Conservation (phyloP, 2,888 invertebrate species). For the Chrysolina haemoptera region DNA sequence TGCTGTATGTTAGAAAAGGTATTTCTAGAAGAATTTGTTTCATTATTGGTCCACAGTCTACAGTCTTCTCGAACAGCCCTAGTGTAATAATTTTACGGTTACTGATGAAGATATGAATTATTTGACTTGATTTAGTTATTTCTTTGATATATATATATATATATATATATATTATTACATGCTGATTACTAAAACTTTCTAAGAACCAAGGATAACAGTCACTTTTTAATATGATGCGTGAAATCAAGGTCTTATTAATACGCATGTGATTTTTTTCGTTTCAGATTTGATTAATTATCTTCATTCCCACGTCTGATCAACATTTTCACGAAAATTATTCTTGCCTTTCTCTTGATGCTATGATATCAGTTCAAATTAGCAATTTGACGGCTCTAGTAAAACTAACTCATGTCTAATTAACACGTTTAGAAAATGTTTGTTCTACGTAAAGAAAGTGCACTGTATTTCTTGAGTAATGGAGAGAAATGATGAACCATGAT, state of each 20-base stretch:
- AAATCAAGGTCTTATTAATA: neutral
- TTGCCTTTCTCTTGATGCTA: conserved; percentile 2
- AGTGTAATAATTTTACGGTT: too few species aligned
- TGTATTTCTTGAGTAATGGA: neutral
- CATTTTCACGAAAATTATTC: neutral
- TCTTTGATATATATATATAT: neutral
- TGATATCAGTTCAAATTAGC: neutral
- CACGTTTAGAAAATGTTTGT: neutral
- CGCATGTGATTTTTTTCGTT: neutral
- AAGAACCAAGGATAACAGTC: neutral
- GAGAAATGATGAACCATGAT: neutral
- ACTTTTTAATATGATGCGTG: neutral
- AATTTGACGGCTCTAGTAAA: neutral
- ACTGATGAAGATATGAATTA: neutral
- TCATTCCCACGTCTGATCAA: conserved; percentile 3
- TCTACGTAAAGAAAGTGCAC: conserved; percentile 1
- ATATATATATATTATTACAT: too few species aligned
- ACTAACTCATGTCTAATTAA: conserved; percentile 10
- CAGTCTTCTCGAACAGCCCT: too few species aligned
- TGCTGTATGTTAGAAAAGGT: too few species aligned
- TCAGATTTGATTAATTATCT: conserved; percentile 5
- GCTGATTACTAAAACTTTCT: too few species aligned
- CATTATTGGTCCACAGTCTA: too few species aligned
- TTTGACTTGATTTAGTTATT: neutral
- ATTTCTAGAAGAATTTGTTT: too few species aligned